Percentiles rank a stretch among this genome's conserved stretches.
Conservation (phyloP, 2,113 vertebrate species). For the Oncorhynchus gorbuscha region DNA sequence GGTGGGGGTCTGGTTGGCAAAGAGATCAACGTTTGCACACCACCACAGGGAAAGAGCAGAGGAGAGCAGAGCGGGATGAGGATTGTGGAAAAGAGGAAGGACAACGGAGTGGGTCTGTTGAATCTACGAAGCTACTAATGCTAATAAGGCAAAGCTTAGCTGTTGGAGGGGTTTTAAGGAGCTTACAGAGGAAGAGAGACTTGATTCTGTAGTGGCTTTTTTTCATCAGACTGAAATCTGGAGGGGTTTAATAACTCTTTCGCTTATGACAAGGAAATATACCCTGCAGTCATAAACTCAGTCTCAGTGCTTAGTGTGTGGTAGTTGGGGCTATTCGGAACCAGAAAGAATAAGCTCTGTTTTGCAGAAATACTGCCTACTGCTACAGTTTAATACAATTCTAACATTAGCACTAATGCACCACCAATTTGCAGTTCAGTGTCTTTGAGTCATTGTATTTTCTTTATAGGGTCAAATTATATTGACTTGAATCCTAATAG, state of each 20-base stretch:
- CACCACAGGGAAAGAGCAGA: conserved; percentile 36
- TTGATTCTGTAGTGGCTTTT: conserved; percentile 50
- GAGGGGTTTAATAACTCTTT: conserved; percentile 50
- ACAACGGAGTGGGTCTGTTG: conserved; percentile 21
- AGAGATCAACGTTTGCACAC: conserved; percentile 33
- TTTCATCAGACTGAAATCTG: conserved; percentile 49
- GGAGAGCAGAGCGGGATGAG: conserved; percentile 9
- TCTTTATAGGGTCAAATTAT: background rate
- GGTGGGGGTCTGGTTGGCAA: conserved; percentile 13
- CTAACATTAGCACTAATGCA: conserved; percentile 58
- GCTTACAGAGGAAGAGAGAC: conserved; percentile 60
- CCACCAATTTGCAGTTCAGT: conserved; percentile 44
- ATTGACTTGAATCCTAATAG: conserved; percentile 12
- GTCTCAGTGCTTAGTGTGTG: conserved; percentile 50
- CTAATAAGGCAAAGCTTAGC: conserved; percentile 61
- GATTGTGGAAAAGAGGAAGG: background rate
- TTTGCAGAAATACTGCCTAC: background rate
- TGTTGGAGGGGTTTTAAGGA: conserved; percentile 57
- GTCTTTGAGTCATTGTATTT: conserved; percentile 19
- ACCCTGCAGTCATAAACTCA: conserved; percentile 47
- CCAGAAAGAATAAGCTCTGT: conserved; percentile 29
- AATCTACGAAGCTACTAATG: conserved; percentile 51
- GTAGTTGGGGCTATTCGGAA: conserved; percentile 58
- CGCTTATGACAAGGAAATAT: conserved; percentile 48
- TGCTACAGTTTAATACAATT: conserved; percentile 57